Evolutionary conservation across 2,797 vertebrate genomes (phyloP), one percentile per base, ranked within the genome.

Genomic region (Orestias chungarensis): DNA sequence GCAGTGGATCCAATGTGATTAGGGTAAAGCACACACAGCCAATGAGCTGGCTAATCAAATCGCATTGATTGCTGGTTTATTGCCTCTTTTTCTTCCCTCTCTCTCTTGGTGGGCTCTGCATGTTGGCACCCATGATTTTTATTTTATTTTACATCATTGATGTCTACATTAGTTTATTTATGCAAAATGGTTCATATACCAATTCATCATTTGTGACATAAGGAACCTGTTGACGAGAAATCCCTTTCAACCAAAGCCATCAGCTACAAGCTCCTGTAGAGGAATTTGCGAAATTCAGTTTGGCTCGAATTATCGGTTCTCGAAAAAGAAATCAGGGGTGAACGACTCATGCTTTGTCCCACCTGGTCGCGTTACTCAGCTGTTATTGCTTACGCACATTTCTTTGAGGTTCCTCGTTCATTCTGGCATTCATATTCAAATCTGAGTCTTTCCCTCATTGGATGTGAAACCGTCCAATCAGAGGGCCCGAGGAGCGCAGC

Each of bases 21-120:
- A 88, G 70, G 59, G 76, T n/a, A 80, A 86, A 64, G 67, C 73
- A 81, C 71, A 86, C 80, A 85, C 78, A 82, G 84, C 74, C 90
- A 88, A 83, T 85, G 76, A 88, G 82, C 75, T 84, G 75, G 73
- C 86, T 91, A 90, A 91, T 91, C 81, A 86, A 79, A 91, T 81
- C 85, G 85, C 68, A 73, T 65, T 79, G 80, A 88, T 88, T 83
- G 82, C 81, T 81, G 81, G 68, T 88, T 65, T 86, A 85, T 84
- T 85, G 82, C 75, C 35, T 77, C 64, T 72, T 75, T 85, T 40
- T 78, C 54, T 76, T 78, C 35, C 12, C 70, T 77, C 83, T 83
- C 83, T 83, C 70, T 50, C 77, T 76, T 79, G 77, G 76, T 78
- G 10, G 7, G 50, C 70, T 76, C 44, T 80, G 74, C 76, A 71